These are phyloP conservation scores for Forbesichthys papilliferus DNA, from an alignment of 2,113 vertebrate genomes.

Conservation along the genomic window DNA sequence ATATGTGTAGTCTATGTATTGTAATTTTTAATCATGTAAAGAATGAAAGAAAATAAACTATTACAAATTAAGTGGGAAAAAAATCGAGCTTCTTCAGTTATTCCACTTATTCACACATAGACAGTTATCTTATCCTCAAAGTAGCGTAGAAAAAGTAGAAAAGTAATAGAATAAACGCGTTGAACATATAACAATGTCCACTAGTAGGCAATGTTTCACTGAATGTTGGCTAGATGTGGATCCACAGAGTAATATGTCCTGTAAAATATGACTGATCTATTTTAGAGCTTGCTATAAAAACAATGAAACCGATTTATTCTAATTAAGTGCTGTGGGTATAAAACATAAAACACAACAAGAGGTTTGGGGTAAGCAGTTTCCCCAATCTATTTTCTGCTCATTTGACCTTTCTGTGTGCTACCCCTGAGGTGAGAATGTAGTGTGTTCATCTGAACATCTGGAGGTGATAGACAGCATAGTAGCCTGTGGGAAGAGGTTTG, in stretches of 20 bases:
- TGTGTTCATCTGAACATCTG: constrained; percentile 59
- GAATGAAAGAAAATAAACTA: constrained; percentile 58
- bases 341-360: no score
- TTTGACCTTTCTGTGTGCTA: constrained; percentile 22
- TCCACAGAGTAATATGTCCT: background rate
- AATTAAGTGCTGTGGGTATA: background rate
- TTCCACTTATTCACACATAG: background rate
- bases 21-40: constrained; percentile 61
- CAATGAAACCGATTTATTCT: background rate
- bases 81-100: background rate
- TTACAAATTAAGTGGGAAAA: constrained; percentile 4
- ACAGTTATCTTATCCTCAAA: background rate
- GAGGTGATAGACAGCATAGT: constrained; percentile 61
- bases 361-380: background rate
- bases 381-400: constrained; percentile 7
- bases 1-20: constrained; percentile 48
- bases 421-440: constrained; percentile 43
- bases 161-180: no score
- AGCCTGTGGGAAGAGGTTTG: constrained; percentile 46
- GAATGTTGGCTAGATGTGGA: background rate
- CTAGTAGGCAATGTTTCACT: constrained; percentile 40
- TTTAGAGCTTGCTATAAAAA: background rate
- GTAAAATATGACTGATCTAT: background rate
- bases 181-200: constrained; percentile 10
- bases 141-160: no score